A percentile compares a stretch with the other conserved stretches of the same genome.
These are phyloP conservation scores for Pelecanoides urinatrix DNA, from an alignment of 2,113 vertebrate genomes.

Conservation along the genomic window DNA sequence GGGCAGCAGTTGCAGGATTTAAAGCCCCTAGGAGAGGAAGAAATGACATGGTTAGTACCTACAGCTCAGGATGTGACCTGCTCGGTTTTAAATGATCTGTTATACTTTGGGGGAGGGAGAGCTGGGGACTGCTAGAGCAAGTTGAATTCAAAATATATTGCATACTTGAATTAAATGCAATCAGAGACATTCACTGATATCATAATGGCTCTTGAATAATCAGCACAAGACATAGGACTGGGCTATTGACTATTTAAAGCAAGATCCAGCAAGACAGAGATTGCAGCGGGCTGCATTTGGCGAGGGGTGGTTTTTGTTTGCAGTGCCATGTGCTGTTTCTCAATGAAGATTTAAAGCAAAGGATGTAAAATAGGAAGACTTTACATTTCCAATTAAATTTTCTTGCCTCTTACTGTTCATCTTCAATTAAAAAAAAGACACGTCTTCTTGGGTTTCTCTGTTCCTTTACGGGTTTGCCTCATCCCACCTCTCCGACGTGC, in stretches of 20 bases:
- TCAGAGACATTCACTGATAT: conserved; percentile 63
- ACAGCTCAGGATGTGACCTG: conserved; percentile 52
- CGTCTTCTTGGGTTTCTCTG: neutral
- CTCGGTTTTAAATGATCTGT: conserved; percentile 49
- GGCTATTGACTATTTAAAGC: conserved; percentile 52
- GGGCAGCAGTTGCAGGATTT: conserved; percentile 82
- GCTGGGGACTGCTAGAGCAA: neutral
- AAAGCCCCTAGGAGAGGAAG: conserved; percentile 77
- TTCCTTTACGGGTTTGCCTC: neutral
- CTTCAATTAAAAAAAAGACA: neutral
- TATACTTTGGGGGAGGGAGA: conserved; percentile 42
- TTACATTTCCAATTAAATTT: conserved; percentile 41
- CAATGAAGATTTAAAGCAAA: conserved; percentile 43
- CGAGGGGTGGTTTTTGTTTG: conserved; percentile 18
- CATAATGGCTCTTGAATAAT: conserved; percentile 60
- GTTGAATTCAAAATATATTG: conserved; percentile 59
- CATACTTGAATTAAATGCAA: conserved; percentile 68
- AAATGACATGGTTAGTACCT: conserved; percentile 72
- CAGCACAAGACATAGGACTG: conserved; percentile 64
- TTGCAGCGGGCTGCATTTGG: neutral
- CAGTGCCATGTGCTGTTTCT: conserved; percentile 6
- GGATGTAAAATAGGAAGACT: conserved; percentile 12
- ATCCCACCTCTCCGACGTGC: neutral
- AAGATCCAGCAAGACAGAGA: conserved; percentile 38
- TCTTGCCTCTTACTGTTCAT: neutral